Evolutionary conservation across 2,113 vertebrate species (phyloP).

Genomic region (Brevimyrus niger): DNA sequence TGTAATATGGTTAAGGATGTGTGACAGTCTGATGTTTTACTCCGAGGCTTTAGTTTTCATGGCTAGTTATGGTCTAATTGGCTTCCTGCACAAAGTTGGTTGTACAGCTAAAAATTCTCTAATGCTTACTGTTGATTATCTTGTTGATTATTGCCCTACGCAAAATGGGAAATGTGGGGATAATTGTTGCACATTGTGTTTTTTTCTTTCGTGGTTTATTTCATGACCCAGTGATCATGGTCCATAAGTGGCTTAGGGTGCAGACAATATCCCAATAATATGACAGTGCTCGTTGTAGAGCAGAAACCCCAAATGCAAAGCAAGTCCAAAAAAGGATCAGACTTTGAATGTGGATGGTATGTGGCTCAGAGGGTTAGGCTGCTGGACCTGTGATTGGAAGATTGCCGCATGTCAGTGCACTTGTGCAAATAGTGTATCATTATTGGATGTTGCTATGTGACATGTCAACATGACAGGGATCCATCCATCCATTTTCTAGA

Average conservation of each 20-base stretch:
- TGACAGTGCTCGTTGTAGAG: neutral
- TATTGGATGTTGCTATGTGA: neutral
- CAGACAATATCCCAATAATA: neutral
- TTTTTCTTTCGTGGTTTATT: neutral
- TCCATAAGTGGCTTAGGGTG: neutral
- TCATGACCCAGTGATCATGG: neutral
- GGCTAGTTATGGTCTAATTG: neutral
- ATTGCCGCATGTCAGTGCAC: neutral
- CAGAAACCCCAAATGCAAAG: neutral
- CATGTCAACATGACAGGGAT: neutral
- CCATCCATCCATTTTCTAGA: neutral
- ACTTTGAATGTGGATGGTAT: neutral
- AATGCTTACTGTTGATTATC: neutral
- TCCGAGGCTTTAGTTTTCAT: neutral
- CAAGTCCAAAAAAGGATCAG: neutral
- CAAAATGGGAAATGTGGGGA: neutral
- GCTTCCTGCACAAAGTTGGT: neutral
- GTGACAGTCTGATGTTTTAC: neutral
- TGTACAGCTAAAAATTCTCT: neutral
- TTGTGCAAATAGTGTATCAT: neutral
- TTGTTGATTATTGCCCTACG: neutral
- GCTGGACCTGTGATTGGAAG: neutral
- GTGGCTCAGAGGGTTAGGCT: neutral
- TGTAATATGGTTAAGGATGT: neutral
- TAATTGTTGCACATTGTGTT: neutral